Percentiles rank a stretch among this genome's conserved stretches.
These are phyloP conservation scores for Gymnothorax reevesii DNA, from an alignment of 2,797 vertebrate species.

Conservation along the genomic window DNA sequence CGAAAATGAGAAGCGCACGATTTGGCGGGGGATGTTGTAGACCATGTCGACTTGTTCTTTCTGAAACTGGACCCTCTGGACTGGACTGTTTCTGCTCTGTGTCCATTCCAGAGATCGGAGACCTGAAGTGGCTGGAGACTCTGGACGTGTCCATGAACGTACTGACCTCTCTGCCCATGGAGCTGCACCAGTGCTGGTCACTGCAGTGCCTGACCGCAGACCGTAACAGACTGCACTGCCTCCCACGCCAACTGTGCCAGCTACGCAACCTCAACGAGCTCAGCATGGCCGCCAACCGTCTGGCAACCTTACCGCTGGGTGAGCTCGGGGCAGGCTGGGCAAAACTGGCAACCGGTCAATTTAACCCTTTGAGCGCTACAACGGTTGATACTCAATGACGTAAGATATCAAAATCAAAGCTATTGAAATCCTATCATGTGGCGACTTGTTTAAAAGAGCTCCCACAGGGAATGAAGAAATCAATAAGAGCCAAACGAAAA, in stretches of 20 bases:
- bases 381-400: no score
- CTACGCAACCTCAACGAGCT: slow-evolving; percentile 94
- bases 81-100: slow-evolving; percentile 15
- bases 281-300: slow-evolving; percentile 91
- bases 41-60: no score
- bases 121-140: slow-evolving; percentile 89
- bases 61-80: not conserved
- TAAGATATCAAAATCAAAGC: no score
- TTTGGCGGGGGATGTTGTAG: no score
- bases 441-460: no score
- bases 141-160: slow-evolving; percentile 92
- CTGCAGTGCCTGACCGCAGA: slow-evolving; percentile 92
- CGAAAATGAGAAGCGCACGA: no score
- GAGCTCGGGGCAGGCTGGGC: slow-evolving; percentile 46
- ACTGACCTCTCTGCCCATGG: slow-evolving; percentile 82
- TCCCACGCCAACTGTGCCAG: slow-evolving; percentile 92
- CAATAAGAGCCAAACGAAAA: no score
- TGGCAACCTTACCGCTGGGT: slow-evolving; percentile 90
- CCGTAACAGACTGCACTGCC: slow-evolving; percentile 82
- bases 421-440: no score
- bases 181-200: slow-evolving; percentile 86
- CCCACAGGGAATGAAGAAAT: no score
- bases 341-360: not conserved
- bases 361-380: no score
- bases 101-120: slow-evolving; percentile 83